Base-by-base conservation (phyloP, 2,113 vertebrate genomes). In the Aspidoscelis tigris region DNA sequence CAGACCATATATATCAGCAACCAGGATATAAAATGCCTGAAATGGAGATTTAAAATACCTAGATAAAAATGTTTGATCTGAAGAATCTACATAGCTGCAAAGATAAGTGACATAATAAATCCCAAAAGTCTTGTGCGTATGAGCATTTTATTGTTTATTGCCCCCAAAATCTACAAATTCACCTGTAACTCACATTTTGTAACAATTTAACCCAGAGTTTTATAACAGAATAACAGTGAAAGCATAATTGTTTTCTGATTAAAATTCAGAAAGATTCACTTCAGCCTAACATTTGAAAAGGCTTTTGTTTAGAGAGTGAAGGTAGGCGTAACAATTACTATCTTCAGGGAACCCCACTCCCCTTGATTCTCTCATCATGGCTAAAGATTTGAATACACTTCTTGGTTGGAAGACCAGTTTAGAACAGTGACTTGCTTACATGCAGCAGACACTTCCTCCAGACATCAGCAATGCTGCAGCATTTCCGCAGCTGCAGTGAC, bases 21-120 rank as follows among this genome's bases (percentile, higher is more conserved):
- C 47, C 8, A 9, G 8, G 47, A 50, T 50, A 50, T n/a, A 68
- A 10, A 68, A 68, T 68, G 21, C 2, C 26, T 26, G 26, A 68
- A 6, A 68, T n/a, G 22, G 7, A 8, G 24, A 26, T 68, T 12
- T 16, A 39, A 70, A 71, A 39, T 41, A 4, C 33, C 11, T 33
- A 50, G 47, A n/a, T 18, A n/a, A 76, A 76, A 33, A 55, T 24
- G 9, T 73, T 44, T 73, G 43, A 43, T 7, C 33, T 33, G 22
- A 58, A 9, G 65, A 47, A 41, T 53, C 71, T 14, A 1, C 0
- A 80, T 20, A 61, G 43, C 58, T 81, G 0, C 58, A 77, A 72
- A 0, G 0, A 72, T 0, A 0, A 43, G 61, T 76, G 73, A 41
- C 61, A 75, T 33, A 7, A 68, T 53, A 39, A 69, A 24, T 83